phyloP scores from a whole-genome alignment of 2,888 invertebrate genomes.

The Stictocephala bisonia region DNA sequence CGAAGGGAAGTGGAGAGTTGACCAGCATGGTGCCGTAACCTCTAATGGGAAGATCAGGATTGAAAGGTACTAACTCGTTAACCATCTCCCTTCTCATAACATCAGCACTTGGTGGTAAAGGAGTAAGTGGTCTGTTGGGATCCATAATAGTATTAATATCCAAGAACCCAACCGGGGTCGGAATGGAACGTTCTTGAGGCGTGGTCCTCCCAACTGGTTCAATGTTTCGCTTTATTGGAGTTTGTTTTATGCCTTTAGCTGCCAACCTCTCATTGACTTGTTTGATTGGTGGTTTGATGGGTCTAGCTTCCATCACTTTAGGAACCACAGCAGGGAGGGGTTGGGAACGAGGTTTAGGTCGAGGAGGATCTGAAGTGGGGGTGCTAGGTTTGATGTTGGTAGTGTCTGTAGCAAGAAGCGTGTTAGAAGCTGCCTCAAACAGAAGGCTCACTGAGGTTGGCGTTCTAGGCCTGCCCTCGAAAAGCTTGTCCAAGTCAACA shows the following conservation, averaged over 20 bases:
- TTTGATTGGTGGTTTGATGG: conserved; percentile 38
- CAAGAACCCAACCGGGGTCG: conserved; percentile 22
- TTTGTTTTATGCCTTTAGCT: conserved; percentile 32
- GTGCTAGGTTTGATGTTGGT: conserved; percentile 42
- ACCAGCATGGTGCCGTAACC: conserved; percentile 35
- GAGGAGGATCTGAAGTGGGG: conserved; percentile 26
- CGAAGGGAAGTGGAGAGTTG: conserved; percentile 40
- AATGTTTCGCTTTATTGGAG: conserved; percentile 14
- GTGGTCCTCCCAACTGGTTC: background rate
- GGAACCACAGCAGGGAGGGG: conserved; percentile 36
- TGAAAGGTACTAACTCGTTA: conserved; percentile 37
- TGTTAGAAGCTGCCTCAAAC: conserved; percentile 55
- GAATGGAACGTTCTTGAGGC: conserved; percentile 14
- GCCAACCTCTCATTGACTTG: conserved; percentile 31
- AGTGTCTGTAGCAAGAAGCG: conserved; percentile 46
- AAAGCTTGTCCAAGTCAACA: conserved; percentile 59
- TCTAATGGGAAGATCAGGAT: conserved; percentile 37
- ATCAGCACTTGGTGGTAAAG: conserved; percentile 34
- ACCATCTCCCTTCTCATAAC: conserved; percentile 40
- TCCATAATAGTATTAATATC: conserved; percentile 32
- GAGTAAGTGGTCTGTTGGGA: conserved; percentile 39
- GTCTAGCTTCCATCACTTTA: conserved; percentile 28
- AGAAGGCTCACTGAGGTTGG: conserved; percentile 58
- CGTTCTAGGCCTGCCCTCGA: conserved; percentile 56
- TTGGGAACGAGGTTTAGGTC: too few species aligned